Base-by-base conservation (phyloP, 2,888 invertebrate genomes). In the Cephus nigrinus region DNA sequence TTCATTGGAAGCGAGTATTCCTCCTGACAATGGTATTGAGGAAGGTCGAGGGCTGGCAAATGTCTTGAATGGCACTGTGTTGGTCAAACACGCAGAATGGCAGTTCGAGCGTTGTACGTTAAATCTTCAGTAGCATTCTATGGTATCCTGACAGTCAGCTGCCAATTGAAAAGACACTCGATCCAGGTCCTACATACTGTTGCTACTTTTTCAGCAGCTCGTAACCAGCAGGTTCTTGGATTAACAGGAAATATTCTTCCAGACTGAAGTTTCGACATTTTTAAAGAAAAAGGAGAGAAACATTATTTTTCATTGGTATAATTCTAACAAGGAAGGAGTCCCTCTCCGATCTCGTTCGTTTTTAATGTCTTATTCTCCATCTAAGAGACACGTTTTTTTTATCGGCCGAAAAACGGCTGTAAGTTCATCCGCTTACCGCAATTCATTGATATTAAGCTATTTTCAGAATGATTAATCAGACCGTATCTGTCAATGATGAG, bases 1-100 rank as follows among this genome's bases (percentile, higher is more conserved):
- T 23, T 55, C 55, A 55, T 55, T 55, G 23, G 23, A 55, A 23
- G 55, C 55, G 2, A 55, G 55, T 55, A 23, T 23, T 55, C 9
- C 55, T 23, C 9, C 23, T 55, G 55, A 55, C 23, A 55, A 55
- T 55, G 55, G 55, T 9, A 55, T 55, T 55, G 55, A 55, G 55
- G 15, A 74, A 74, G 74, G 36, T 33, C 33, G 74, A 23, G 55
- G 74, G 74, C 74, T 33, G 74, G 23, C 36, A 33, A 74, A 33
- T 74, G 74, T 74, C 74, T 33, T 74, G 31, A 34, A 34, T 74
- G 74, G 74, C 74, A 11, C 11, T 34, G 74, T 74, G 74, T 74
- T 74, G 74, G 74, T 74, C 74, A 74, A 74, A 74, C 74, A 74
- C 74, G 30, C 31, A 35, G 35, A 74, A n/a, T 30, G 74, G 74